Conservation (phyloP, 2,113 vertebrate genomes). For the Channa maculata region DNA sequence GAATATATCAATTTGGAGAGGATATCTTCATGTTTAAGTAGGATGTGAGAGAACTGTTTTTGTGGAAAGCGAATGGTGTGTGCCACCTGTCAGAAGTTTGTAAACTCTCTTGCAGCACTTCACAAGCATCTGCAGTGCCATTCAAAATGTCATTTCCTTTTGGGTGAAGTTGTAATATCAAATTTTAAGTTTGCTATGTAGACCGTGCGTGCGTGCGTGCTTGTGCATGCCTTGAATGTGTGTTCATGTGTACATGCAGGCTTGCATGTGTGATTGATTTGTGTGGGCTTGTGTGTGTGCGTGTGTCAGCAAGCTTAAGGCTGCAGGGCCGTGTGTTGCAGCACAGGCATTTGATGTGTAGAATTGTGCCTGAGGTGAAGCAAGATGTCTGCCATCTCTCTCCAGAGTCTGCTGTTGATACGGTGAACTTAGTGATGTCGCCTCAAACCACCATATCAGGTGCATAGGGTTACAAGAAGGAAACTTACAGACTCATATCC, state of each 20-base stretch:
- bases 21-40: conserved; percentile 45
- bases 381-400: conserved; percentile 82
- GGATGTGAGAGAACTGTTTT: conserved; percentile 38
- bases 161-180: conserved; percentile 75
- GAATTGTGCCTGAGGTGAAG: conserved; percentile 79
- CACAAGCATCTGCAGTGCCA: conserved; percentile 57
- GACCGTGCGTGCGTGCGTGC: conserved; percentile 65
- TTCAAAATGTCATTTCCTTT: conserved; percentile 75
- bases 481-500: conserved; percentile 66
- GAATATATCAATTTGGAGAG: conserved; percentile 36
- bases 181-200: conserved; percentile 73
- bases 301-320: conserved; percentile 67
- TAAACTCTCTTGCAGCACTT: conserved; percentile 70
- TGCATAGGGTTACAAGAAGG: conserved; percentile 69
- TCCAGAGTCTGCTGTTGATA: conserved; percentile 79
- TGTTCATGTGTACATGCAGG: no score
- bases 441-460: conserved; percentile 80
- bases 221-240: conserved; percentile 27
- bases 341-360: conserved; percentile 80
- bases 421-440: conserved; percentile 74
- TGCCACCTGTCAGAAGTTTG: conserved; percentile 70
- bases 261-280: neutral
- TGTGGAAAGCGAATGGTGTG: conserved; percentile 34
- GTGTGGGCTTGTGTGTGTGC: conserved; percentile 34
- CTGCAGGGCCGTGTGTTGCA: conserved; percentile 73